A percentile compares a stretch with the other conserved stretches of the same genome.
Conservation (phyloP, 2,797 vertebrate genomes). For the Ispidina lecontei region DNA sequence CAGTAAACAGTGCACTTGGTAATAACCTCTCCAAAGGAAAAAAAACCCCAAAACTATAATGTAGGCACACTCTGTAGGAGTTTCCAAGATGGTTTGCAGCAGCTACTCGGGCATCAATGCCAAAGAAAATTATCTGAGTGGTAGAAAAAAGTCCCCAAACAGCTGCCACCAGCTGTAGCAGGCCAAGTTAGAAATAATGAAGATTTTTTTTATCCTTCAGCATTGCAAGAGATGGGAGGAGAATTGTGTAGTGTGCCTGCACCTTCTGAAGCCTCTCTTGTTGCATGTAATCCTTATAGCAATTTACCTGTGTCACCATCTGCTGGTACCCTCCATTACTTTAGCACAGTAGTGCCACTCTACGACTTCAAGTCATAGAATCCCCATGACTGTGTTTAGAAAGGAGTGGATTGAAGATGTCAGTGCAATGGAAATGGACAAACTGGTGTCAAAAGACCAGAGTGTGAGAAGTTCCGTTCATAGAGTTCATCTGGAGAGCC, state of each 20-base stretch:
- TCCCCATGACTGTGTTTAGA: neutral
- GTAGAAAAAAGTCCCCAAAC: slow-evolving; percentile 56
- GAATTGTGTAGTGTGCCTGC: neutral
- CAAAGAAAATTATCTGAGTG: slow-evolving; percentile 64
- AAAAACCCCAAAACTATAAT: neutral
- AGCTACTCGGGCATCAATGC: slow-evolving; percentile 51
- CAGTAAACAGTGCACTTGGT: slow-evolving; percentile 48
- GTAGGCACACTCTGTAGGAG: slow-evolving; percentile 44
- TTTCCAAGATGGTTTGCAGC: slow-evolving; percentile 56
- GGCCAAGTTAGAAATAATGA: slow-evolving; percentile 57
- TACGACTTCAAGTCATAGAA: neutral
- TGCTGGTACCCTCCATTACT: slow-evolving; percentile 30
- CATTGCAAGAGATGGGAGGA: neutral
- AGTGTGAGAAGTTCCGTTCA: neutral
- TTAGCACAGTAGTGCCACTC: neutral
- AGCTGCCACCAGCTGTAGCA: slow-evolving; percentile 62
- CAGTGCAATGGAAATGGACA: neutral
- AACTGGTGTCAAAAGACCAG: neutral
- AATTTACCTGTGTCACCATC: slow-evolving; percentile 24
- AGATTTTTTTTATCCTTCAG: neutral
- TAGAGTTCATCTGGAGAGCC: neutral
- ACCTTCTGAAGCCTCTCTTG: neutral
- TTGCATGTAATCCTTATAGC: neutral
- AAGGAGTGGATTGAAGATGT: neutral
- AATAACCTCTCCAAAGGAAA: slow-evolving; percentile 55